Evolutionary conservation across 2,113 vertebrate species (phyloP).

Genomic region (Alces alces): DNA sequence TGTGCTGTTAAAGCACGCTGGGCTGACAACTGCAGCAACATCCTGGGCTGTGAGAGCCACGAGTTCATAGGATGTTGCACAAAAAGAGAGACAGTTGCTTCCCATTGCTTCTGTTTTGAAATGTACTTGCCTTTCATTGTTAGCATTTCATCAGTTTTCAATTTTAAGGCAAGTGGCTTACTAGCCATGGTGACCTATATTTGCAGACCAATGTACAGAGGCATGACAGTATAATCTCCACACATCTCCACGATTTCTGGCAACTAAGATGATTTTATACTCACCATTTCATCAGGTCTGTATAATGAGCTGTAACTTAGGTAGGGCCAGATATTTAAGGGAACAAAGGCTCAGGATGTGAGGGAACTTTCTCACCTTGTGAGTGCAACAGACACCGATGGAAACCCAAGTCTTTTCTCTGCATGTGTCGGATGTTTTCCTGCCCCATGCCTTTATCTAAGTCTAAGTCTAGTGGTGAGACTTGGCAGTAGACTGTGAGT

Average conservation of each 20-base stretch:
- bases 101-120: constrained; percentile 45
- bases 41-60: background rate
- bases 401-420: background rate
- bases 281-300: background rate
- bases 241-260: background rate
- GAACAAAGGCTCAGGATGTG: background rate
- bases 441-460: background rate
- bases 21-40: background rate
- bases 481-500: background rate
- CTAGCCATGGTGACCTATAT: background rate
- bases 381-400: background rate
- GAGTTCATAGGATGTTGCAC: constrained; percentile 37
- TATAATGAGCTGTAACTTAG: background rate
- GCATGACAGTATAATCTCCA: background rate
- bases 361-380: background rate
- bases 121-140: background rate
- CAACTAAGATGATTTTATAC: background rate
- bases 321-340: background rate
- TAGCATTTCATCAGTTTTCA: constrained; percentile 45
- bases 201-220: background rate
- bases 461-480: background rate
- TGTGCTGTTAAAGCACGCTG: background rate
- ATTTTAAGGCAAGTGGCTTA: constrained; percentile 45
- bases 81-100: constrained; percentile 33
- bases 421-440: background rate